Conservation (phyloP, 2,113 vertebrate species). For the Tragelaphus buxtoni region DNA sequence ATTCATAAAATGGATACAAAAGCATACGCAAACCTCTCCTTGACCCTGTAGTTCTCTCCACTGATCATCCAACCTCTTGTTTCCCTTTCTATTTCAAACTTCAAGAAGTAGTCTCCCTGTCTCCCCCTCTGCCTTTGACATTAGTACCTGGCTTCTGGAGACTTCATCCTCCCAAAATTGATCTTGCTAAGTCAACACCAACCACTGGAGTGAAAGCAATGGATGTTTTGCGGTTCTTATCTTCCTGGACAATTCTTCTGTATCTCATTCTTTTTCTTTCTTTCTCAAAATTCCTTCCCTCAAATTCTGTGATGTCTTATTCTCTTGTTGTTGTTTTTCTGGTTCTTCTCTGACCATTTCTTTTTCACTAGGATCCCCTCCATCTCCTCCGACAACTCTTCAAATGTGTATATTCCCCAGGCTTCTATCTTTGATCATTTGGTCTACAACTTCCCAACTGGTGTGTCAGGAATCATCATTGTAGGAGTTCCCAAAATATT, state of each 20-base stretch:
- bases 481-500: neutral
- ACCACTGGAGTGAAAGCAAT: neutral
- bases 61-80: neutral
- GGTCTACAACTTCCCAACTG: neutral
- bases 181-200: neutral
- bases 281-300: neutral
- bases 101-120: neutral
- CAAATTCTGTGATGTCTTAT: neutral
- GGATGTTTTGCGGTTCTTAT: neutral
- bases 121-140: neutral
- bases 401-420: neutral
- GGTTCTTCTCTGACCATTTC: neutral
- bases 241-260: neutral
- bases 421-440: neutral
- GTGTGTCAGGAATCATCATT: neutral
- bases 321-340: neutral
- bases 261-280: neutral
- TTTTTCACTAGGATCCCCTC: neutral
- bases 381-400: neutral
- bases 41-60: neutral
- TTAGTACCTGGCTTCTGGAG: neutral
- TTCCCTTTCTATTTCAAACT: neutral
- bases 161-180: neutral
- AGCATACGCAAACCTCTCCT: neutral
- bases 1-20: neutral